Conservation (phyloP, 64 coral and sea anemone species). For the Hydrozoanthus tunicans region DNA sequence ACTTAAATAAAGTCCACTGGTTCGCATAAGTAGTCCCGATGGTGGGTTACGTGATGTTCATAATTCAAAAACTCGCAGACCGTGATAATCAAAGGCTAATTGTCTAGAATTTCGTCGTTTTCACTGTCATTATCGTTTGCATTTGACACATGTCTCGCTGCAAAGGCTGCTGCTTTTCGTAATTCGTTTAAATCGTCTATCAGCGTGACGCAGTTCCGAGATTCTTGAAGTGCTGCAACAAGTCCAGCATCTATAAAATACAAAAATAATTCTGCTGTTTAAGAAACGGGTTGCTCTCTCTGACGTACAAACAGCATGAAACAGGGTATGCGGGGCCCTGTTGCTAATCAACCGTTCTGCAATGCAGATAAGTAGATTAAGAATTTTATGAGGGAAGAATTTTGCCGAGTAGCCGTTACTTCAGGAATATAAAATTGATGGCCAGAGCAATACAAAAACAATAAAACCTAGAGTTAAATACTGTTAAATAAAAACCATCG, state of each 20-base stretch:
- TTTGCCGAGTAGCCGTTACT: too few species aligned
- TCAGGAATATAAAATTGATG: too few species aligned
- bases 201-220: neutral
- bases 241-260: constrained; percentile 7
- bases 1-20: too few species aligned
- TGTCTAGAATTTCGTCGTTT: neutral
- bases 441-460: too few species aligned
- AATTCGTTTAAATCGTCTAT: constrained; percentile 5
- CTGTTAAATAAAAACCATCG: too few species aligned
- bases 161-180: constrained; percentile 12
- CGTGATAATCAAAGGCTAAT: neutral
- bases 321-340: neutral
- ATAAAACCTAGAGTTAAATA: too few species aligned
- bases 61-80: constrained; percentile 10
- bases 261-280: constrained; percentile 3
- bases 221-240: constrained; percentile 5
- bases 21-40: too few species aligned
- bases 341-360: neutral
- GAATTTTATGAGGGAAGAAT: neutral
- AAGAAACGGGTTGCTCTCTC: neutral
- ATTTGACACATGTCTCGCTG: constrained; percentile 2
- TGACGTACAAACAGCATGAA: neutral
- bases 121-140: neutral
- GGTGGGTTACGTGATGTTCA: neutral
- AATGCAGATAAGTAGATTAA: neutral